phyloP scores from a whole-genome alignment of 2,113 vertebrate species.

The Clupea harengus region DNA sequence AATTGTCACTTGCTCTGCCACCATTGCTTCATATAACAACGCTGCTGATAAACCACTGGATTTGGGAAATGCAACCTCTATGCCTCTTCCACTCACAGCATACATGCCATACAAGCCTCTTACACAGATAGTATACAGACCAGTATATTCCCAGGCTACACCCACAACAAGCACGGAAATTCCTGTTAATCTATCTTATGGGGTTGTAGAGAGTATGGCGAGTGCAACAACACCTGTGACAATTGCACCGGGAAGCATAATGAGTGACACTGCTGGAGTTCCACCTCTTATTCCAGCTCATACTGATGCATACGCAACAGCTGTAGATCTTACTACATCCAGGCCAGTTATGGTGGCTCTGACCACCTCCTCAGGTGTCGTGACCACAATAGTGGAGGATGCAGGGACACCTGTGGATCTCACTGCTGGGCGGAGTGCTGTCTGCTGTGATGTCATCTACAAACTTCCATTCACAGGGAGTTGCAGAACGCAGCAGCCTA shows the following conservation, averaged over 20 bases:
- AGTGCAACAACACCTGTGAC: conserved; percentile 70
- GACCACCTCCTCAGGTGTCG: conserved; percentile 76
- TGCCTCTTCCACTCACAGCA: conserved; percentile 82
- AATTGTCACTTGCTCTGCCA: conserved; percentile 78
- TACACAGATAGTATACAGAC: conserved; percentile 73
- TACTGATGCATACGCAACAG: conserved; percentile 68
- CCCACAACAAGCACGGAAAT: conserved; percentile 71
- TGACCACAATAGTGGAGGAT: conserved; percentile 89
- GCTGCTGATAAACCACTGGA: conserved; percentile 79
- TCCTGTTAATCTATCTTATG: conserved; percentile 89
- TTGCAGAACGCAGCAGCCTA: conserved; percentile 84
- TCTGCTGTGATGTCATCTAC: conserved; percentile 96
- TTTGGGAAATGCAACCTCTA: conserved; percentile 71
- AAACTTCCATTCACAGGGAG: conserved; percentile 92
- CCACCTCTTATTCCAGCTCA: conserved; percentile 57
- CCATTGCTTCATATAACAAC: conserved; percentile 72
- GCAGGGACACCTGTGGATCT: conserved; percentile 92
- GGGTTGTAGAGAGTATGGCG: conserved; percentile 67
- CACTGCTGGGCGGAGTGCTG: conserved; percentile 87
- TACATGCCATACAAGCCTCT: conserved; percentile 80
- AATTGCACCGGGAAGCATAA: conserved; percentile 67
- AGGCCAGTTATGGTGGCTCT: conserved; percentile 85
- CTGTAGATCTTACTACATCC: conserved; percentile 89
- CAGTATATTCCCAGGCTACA: conserved; percentile 64
- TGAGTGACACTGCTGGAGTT: conserved; percentile 71